Base-by-base conservation (phyloP, 1,140 invertebrate genomes). In the Aleiodes sp. region DNA sequence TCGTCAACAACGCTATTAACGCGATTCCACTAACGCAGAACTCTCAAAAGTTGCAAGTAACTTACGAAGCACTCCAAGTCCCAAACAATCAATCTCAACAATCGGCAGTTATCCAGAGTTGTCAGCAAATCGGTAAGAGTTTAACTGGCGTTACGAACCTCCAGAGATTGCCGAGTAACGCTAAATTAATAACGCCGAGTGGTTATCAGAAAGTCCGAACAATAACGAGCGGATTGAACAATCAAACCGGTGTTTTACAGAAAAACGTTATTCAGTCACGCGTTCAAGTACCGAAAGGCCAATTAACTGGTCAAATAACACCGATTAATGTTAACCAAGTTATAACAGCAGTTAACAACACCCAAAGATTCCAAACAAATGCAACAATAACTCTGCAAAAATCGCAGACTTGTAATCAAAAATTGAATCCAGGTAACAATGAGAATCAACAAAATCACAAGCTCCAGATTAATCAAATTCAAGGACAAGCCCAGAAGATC, bases 311-410 rank as follows among this genome's bases (percentile, higher is more conserved):
- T 0, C 76, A 74, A 10, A 14, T 33, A 63, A 70, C 67, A 4
- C 79, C 80, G 24, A 75, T 81, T 4, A 61, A 77, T 0, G 73
- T 82, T 62, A 82, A 70, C 19, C 81, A 81, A 43, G 57, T 76
- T 0, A 65, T 78, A 65, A 81, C 71, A 61, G 83, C 73, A 9
- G 72, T 74, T 1, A 78, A 74, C 16, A 52, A 52, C 26, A 21
- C 46, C 2, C 46, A 16, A 10, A 21, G 46, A 21, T 52, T 4
- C 2, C 81, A 81, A 12, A 74, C 75, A 14, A 52, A 75, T 6
- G 64, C 74, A 0, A 10, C 21, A 26, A 28, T 43, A 41, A 12
- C 72, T 1, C 12, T 76, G 77, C 14, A 84, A 80, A 56, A 79
- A 75, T 35, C 80, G 79, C 33, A 81, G 80, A 59, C 24, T 57